Evolutionary conservation across 2,888 invertebrate species (phyloP), one percentile per base, ranked within the genome.

Genomic region (Drosophila setosimentum): DNA sequence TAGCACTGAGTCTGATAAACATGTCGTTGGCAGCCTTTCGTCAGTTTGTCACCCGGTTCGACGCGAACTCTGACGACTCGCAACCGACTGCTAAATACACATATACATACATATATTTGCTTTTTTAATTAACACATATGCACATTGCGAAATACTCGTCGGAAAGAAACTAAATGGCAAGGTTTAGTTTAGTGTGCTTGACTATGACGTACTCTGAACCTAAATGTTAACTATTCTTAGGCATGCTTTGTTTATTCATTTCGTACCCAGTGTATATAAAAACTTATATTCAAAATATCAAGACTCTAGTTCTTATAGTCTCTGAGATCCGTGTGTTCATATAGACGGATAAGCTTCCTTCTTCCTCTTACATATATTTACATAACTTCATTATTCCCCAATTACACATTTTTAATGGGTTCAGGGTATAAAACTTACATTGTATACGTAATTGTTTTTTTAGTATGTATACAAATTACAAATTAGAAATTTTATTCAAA

Each of bases 11-110:
- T 33, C 53, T 78, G 78, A 78, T 78, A 78, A 78, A 68, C 70
- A 45, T 54, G 27, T 62, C 60, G 64, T 54, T 67, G 71, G 33
- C 77, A 76, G 80, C 64, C 80, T 71, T 79, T 78, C 80, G 78
- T 76, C 78, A 80, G 32, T 60, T 80, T 80, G 80, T 71, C 78
- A 79, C 53, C 69, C 62, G 49, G 49, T 33, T 60, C 51, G 40
- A 69, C 64, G 61, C 67, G 63, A 73, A 49, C 55, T 40, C 62
- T 53, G 18, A 37, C 64, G 65, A 75, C 62, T 29, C 21, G 45
- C 48, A 29, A 53, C 37, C 40, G 45, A 45, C 57, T 48, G 29
- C 54, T 35, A 58, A 64, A 71, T 60, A 57, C 60, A 60, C 55
- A 48, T 59, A 6, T 5, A 42, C 60, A 60, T 42, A 42, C 60